These are phyloP conservation scores for Blennius ocellaris DNA, from an alignment of 2,113 vertebrate species.

Conservation along the genomic window DNA sequence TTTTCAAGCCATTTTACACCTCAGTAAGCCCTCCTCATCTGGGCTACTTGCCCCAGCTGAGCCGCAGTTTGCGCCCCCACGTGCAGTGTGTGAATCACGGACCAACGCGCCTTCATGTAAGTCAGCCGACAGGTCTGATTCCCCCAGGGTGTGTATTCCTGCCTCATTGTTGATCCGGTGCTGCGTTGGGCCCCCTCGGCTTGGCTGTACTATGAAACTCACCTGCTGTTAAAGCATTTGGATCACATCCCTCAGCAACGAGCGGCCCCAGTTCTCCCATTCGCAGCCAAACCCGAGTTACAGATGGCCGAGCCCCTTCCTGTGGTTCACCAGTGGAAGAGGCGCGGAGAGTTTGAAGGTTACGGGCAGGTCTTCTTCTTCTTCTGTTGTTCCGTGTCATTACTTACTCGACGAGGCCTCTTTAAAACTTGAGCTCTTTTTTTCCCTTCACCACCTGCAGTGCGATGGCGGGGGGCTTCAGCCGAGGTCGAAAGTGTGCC, in stretches of 20 bases:
- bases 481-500: conserved; percentile 72
- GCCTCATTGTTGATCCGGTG: conserved; percentile 41
- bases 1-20: conserved; percentile 67
- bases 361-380: conserved; percentile 55
- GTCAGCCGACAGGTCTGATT: conserved; percentile 26
- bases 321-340: conserved; percentile 43
- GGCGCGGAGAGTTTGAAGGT: conserved; percentile 43
- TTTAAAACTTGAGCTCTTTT: conserved; percentile 60
- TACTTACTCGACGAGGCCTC: conserved; percentile 54
- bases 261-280: conserved; percentile 33
- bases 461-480: conserved; percentile 55
- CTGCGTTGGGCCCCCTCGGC: conserved; percentile 45
- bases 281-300: conserved; percentile 50
- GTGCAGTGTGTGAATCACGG: conserved; percentile 49
- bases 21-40: conserved; percentile 62
- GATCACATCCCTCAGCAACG: conserved; percentile 43
- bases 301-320: conserved; percentile 71
- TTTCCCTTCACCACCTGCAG: conserved; percentile 69
- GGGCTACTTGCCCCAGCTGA: conserved; percentile 74
- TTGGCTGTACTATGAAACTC: conserved; percentile 55
- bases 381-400: conserved; percentile 55
- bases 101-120: conserved; percentile 31
- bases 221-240: conserved; percentile 69
- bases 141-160: conserved; percentile 36
- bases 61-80: conserved; percentile 61